These are phyloP conservation scores for Rhinella marina DNA, from an alignment of 2,797 vertebrate genomes.

Conservation along the genomic window DNA sequence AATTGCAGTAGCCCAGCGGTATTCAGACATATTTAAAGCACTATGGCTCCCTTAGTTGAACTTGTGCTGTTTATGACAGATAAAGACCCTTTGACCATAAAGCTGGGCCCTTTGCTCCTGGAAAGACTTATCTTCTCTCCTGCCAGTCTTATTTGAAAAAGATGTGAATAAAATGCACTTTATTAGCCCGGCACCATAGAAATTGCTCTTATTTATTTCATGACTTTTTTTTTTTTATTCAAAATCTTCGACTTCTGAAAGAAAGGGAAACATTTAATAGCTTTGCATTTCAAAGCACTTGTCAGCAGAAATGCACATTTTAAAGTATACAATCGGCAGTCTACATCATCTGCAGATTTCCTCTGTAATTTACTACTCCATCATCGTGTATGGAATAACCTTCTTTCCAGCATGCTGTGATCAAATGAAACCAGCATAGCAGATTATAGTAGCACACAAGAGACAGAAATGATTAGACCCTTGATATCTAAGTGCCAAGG, in stretches of 20 bases:
- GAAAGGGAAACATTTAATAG: constrained; percentile 23
- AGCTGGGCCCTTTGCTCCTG: constrained; percentile 11
- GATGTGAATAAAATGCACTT: background rate
- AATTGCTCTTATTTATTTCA: constrained; percentile 32
- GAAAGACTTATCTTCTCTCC: constrained; percentile 27
- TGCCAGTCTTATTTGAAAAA: constrained; percentile 11
- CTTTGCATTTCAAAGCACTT: constrained; percentile 69
- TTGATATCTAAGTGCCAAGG: constrained; percentile 76
- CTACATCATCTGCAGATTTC: constrained; percentile 70
- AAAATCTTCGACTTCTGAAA: constrained; percentile 26
- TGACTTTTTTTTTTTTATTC: too few relatives aligned
- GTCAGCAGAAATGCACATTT: constrained; percentile 66
- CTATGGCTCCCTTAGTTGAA: background rate
- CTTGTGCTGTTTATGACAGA: constrained; percentile 16
- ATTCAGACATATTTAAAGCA: constrained; percentile 15
- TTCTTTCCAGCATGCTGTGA: constrained; percentile 71
- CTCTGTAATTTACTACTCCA: constrained; percentile 72
- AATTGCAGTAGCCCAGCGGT: background rate
- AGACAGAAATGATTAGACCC: constrained; percentile 73
- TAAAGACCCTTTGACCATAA: constrained; percentile 21
- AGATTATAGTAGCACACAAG: constrained; percentile 69
- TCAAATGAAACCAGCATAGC: constrained; percentile 76
- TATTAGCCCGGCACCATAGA: constrained; percentile 19
- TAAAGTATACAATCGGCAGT: constrained; percentile 61
- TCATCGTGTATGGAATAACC: constrained; percentile 71